Evolutionary conservation across 2,113 vertebrate species (phyloP), one percentile per base, ranked within the genome.

Genomic region (Taxidea taxus): DNA sequence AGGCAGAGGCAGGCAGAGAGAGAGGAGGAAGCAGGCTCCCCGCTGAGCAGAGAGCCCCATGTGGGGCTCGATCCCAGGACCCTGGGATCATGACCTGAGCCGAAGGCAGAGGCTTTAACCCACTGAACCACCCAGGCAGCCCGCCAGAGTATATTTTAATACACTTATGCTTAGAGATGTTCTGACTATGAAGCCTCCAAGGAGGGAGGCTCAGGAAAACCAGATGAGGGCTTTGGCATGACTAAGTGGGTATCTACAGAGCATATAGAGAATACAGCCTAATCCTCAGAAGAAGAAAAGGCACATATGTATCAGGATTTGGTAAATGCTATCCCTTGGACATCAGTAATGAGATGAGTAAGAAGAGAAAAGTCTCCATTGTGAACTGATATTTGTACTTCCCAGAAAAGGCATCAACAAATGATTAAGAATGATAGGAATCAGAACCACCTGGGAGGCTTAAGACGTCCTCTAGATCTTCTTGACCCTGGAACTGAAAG

Each of bases 401-500:
- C 62, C 27, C 23, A 87, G n/a, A 60, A 83, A 93, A 96, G 37
- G 34, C 42, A 95, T n/a, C 6, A 74, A 49, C 18, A 72, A 47
- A 62, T 58, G 44, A 66, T 31, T 62, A 27, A 92, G 29, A 87
- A 68, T 64, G 68, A 80, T 18, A 85, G n/a, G 12, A 60, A 62
- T 44, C 15, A 37, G 12, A 51, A 51, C 11, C 31, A 10, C 78
- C 25, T 84, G 49, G 39, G 44, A 91, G 23, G 6, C 75, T 87
- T 77, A 4, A 58, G 78, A 87, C 54, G 15, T 7, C 54, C 60
- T 62, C 31, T 92, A 90, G 87, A 60, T 60, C 34, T 89, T 87
- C 11, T n/a, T 77, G 51, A 88, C 23, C 84, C 37, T 93, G 29
- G 39, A 39, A 84, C 13, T 87, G 60, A 51, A 47, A 86, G 4